Conservation (phyloP, 1,140 invertebrate species). For the Aradophagus sp. region DNA sequence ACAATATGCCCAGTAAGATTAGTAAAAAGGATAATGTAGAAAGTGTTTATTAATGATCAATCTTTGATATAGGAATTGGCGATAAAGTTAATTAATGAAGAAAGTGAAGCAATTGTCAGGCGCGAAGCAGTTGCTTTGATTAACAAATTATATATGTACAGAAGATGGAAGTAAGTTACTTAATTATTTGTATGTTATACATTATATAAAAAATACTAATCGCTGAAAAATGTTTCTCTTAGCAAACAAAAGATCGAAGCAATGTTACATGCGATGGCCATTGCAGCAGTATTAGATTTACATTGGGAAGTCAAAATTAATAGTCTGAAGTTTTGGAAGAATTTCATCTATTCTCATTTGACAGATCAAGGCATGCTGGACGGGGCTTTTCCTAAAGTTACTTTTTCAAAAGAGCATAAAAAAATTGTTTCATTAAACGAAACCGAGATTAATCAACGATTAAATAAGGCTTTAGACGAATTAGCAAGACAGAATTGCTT, state of each 20-base stretch:
- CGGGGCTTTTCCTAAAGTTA: slow-evolving; percentile 83
- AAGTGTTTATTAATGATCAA: too few relatives aligned
- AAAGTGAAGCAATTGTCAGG: slow-evolving; percentile 84
- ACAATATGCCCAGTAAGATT: too few relatives aligned
- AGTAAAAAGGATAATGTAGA: too few relatives aligned
- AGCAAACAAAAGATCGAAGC: slow-evolving; percentile 64
- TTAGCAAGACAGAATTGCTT: slow-evolving; percentile 80
- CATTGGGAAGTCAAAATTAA: slow-evolving; percentile 87
- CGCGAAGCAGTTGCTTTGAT: slow-evolving; percentile 81
- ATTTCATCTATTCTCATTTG: slow-evolving; percentile 79
- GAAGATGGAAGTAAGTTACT: slow-evolving; percentile 76
- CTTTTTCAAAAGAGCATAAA: slow-evolving; percentile 84
- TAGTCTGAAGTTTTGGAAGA: slow-evolving; percentile 82
- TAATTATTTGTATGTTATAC: slow-evolving; percentile 3
- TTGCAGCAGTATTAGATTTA: slow-evolving; percentile 80
- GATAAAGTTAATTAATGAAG: slow-evolving; percentile 78
- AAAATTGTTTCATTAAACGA: slow-evolving; percentile 84
- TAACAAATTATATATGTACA: slow-evolving; percentile 79
- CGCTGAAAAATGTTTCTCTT: too few relatives aligned
- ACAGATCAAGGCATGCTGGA: slow-evolving; percentile 87
- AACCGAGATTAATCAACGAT: slow-evolving; percentile 79
- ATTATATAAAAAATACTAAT: not conserved
- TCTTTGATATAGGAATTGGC: slow-evolving; percentile 80
- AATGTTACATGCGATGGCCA: slow-evolving; percentile 76
- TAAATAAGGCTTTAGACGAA: slow-evolving; percentile 80